phyloP scores from a whole-genome alignment of 2,113 vertebrate genomes.

The Picathartes gymnocephalus region DNA sequence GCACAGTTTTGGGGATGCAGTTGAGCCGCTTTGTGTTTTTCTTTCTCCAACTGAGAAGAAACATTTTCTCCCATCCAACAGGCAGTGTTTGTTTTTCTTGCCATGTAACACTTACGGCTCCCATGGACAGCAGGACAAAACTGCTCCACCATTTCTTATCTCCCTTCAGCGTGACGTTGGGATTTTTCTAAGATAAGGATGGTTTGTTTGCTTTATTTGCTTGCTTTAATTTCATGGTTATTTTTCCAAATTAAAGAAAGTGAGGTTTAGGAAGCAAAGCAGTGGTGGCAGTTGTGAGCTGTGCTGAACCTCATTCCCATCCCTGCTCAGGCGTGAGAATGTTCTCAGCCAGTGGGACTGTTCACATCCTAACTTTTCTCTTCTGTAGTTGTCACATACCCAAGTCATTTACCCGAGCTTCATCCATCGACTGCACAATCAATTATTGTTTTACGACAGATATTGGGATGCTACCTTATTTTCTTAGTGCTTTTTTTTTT shows the following conservation, averaged over 20 bases:
- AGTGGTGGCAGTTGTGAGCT: background rate
- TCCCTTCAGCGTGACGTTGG: background rate
- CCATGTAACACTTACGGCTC: background rate
- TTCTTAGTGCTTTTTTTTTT: background rate
- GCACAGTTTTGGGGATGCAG: constrained; percentile 52
- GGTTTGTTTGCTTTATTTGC: background rate
- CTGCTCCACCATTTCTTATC: background rate
- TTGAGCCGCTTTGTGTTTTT: constrained; percentile 22
- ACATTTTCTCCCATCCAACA: background rate
- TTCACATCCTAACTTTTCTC: background rate
- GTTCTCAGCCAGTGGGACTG: background rate
- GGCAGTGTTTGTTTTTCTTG: constrained; percentile 35
- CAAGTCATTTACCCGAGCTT: background rate
- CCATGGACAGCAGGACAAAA: background rate
- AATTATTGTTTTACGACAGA: background rate
- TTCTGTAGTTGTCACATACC: background rate
- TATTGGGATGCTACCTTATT: background rate
- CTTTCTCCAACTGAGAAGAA: constrained; percentile 48
- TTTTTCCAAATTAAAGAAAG: background rate
- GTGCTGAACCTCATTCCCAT: background rate
- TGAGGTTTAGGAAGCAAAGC: background rate
- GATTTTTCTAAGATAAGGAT: background rate
- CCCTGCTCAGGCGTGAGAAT: background rate
- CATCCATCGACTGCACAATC: background rate
- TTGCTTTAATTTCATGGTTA: background rate